phyloP scores from a whole-genome alignment of 2,888 invertebrate species.

The Tenthredo distinguenda region DNA sequence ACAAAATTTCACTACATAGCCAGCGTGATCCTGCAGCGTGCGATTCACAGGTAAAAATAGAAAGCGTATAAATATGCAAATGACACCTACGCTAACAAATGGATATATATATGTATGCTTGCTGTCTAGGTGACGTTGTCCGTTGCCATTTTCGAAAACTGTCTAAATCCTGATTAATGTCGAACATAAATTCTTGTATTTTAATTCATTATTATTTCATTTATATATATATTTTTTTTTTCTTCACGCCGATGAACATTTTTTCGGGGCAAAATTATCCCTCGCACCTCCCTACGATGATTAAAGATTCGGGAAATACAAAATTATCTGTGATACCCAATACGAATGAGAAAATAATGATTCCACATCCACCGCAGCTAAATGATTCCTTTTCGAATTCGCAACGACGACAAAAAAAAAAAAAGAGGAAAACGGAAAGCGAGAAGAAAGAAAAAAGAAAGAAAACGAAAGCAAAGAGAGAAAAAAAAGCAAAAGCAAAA shows the following conservation, averaged over 20 bases:
- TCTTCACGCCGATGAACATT: too few species aligned
- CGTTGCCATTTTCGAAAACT: background rate
- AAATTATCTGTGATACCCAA: too few species aligned
- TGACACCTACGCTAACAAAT: conserved; percentile 12
- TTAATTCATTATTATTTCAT: background rate
- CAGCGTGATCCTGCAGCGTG: background rate
- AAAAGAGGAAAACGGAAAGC: too few species aligned
- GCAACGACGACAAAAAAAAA: too few species aligned
- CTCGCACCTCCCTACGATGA: too few species aligned
- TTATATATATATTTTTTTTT: background rate
- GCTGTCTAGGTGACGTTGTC: background rate
- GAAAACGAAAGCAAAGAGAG: too few species aligned
- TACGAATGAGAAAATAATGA: too few species aligned
- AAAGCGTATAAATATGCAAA: conserved; percentile 20
- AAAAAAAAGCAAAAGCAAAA: background rate
- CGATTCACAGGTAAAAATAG: background rate
- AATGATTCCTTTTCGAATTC: too few species aligned
- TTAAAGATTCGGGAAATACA: too few species aligned
- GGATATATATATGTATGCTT: background rate
- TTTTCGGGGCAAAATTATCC: too few species aligned
- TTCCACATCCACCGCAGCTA: too few species aligned
- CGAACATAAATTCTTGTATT: background rate
- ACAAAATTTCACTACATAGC: background rate
- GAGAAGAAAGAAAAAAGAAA: too few species aligned
- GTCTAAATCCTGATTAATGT: background rate